Base-by-base conservation (phyloP, 2,888 invertebrate genomes). In the Andricus curvator region DNA sequence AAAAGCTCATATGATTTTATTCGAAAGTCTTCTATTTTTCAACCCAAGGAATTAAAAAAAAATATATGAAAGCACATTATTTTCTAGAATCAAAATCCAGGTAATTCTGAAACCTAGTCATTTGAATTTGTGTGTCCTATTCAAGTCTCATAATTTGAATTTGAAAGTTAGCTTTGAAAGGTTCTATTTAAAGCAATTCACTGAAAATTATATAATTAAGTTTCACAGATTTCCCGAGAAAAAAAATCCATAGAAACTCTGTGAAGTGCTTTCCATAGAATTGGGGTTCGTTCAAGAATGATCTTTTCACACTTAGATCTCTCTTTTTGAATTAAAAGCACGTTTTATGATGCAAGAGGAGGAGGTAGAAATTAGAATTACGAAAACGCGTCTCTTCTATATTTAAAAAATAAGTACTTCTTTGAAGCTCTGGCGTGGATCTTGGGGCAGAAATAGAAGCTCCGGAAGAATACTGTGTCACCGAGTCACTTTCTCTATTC, bases 401-500 rank as follows among this genome's bases (percentile, higher is more conserved):
- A 74, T 51, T 56, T 74, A 56, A 74, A 74, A 74, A 74, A 74
- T 74, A 74, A 74, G 74, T 51, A 56, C 74, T 56, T 74, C 56
- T 74, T 74, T 74, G 74, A 74, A 74, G 56, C 74, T 74, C 74
- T 74, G 74, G 74, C 56, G 74, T 74, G 74, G 74, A 74, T 74
- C 74, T 74, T 48, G 17, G n/a, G 9, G 74, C 56, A 74, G 51
- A 74, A 74, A 74, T 74, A 74, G 74, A 74, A 74, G 74, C 74
- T 74, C 56, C 37, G 70, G 74, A 74, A 74, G 74, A 74, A 74
- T 74, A 74, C 74, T 74, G 56, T 74, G 74, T 74, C 74, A 74
- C 74, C 74, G 51, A 74, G 74, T 74, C 74, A 74, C 74, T 74
- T 74, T 74, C 74, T 74, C 74, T 74, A 74, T 74, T 74, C 74